Percentiles rank a stretch among this genome's conserved stretches.
Evolutionary conservation across 2,888 invertebrate species (phyloP).

Genomic region (Hoplodrina ambigua): DNA sequence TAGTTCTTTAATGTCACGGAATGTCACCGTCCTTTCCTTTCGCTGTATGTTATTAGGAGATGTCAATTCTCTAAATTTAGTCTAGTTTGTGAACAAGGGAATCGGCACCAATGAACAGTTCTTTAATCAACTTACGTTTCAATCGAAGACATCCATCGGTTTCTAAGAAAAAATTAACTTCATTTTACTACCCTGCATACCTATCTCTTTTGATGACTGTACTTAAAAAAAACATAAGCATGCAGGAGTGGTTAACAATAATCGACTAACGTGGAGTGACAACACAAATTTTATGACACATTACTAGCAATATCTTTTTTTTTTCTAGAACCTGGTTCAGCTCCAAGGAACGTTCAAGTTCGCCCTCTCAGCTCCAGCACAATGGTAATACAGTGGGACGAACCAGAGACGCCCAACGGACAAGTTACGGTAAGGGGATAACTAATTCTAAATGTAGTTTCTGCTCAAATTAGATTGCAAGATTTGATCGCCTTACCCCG

Average conservation of each 20-base stretch:
- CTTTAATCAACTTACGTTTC: no score
- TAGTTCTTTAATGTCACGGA: no score
- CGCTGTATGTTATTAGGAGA: no score
- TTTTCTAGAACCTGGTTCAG: slow-evolving; percentile 96
- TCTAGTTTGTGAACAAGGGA: no score
- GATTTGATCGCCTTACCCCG: slow-evolving; percentile 58
- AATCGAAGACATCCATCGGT: no score
- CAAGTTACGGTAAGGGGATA: slow-evolving; percentile 95
- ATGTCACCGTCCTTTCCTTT: no score
- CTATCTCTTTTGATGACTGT: no score
- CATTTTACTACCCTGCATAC: no score
- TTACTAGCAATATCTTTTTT: slow-evolving; percentile 29
- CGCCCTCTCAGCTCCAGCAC: slow-evolving; percentile 98
- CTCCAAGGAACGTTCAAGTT: slow-evolving; percentile 98
- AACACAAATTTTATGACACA: slow-evolving; percentile 9
- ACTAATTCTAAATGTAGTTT: slow-evolving; percentile 49
- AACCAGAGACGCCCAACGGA: slow-evolving; percentile 99
- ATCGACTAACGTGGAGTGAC: slow-evolving; percentile 41
- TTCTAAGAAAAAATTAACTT: no score
- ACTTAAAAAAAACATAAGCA: slow-evolving; percentile 22
- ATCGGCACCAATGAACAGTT: no score
- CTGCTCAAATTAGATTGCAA: slow-evolving; percentile 56
- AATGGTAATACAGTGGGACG: slow-evolving; percentile 99
- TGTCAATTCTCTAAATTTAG: no score
- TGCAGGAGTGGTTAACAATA: slow-evolving; percentile 50